Evolutionary conservation across 1,140 invertebrate species (phyloP).

Genomic region (Lysiphlebus fabarum): DNA sequence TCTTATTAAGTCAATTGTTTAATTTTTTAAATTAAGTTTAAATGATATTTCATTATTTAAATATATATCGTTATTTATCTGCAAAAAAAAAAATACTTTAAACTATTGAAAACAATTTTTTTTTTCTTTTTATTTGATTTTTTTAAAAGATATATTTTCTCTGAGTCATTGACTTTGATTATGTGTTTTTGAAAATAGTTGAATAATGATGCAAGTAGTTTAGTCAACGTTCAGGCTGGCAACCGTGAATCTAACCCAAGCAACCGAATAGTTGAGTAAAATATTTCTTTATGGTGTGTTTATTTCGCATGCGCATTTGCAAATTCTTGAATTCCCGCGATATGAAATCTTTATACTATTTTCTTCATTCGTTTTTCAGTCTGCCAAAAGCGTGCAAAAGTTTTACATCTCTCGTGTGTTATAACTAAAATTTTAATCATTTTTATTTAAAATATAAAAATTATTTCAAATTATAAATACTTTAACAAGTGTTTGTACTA

Average conservation of each 20-base stretch:
- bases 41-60: no score
- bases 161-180: neutral
- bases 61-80: no score
- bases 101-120: no score
- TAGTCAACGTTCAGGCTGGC: neutral
- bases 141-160: neutral
- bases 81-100: no score
- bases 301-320: conserved; percentile 18
- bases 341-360: neutral
- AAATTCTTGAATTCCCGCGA: neutral
- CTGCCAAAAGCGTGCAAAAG: conserved; percentile 18
- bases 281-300: conserved; percentile 25
- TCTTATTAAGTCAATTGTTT: no score
- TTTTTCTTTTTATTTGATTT: neutral
- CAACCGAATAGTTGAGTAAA: neutral
- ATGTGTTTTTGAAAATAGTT: no score
- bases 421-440: neutral
- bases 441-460: no score
- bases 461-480: no score
- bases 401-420: conserved; percentile 14
- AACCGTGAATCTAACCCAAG: neutral
- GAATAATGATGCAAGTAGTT: neutral
- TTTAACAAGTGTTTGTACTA: no score
- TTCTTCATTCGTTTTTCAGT: conserved; percentile 10
- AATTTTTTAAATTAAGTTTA: no score